Percentiles rank a stretch among this genome's conserved stretches.
These are phyloP conservation scores for Capromys pilorides DNA, from an alignment of 2,797 vertebrate genomes.

Conservation along the genomic window DNA sequence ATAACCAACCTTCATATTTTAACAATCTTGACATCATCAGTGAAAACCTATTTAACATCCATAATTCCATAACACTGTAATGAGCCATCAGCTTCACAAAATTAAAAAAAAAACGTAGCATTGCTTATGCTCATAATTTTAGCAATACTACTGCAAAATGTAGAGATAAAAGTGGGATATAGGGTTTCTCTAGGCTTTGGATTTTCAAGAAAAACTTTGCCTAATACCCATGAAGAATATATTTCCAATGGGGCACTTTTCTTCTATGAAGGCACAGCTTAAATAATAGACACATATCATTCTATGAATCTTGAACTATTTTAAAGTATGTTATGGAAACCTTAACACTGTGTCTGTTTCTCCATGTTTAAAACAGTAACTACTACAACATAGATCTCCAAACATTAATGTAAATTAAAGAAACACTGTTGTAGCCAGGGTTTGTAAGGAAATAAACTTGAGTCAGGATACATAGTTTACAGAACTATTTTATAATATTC, in stretches of 20 bases:
- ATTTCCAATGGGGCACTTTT: not conserved
- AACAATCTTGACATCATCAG: not conserved
- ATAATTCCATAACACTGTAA: not conserved
- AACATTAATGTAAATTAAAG: not conserved
- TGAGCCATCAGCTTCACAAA: not conserved
- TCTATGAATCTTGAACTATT: not conserved
- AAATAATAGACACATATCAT: not conserved
- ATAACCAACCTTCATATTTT: not conserved
- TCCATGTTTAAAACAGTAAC: not conserved
- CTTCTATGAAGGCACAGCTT: not conserved
- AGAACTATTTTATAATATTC: no score
- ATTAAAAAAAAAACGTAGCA: not conserved
- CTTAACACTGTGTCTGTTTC: not conserved
- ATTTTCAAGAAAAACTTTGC: not conserved
- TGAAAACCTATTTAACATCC: not conserved
- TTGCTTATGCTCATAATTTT: not conserved
- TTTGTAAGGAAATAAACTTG: no score
- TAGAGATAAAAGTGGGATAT: not conserved
- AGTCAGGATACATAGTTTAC: no score
- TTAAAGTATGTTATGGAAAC: not conserved
- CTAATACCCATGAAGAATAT: not conserved
- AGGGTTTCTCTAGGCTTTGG: not conserved
- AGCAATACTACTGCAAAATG: not conserved
- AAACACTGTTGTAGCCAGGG: no score
- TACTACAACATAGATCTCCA: not conserved